Conservation (phyloP, 2,888 invertebrate species). For the Philereme transversata region DNA sequence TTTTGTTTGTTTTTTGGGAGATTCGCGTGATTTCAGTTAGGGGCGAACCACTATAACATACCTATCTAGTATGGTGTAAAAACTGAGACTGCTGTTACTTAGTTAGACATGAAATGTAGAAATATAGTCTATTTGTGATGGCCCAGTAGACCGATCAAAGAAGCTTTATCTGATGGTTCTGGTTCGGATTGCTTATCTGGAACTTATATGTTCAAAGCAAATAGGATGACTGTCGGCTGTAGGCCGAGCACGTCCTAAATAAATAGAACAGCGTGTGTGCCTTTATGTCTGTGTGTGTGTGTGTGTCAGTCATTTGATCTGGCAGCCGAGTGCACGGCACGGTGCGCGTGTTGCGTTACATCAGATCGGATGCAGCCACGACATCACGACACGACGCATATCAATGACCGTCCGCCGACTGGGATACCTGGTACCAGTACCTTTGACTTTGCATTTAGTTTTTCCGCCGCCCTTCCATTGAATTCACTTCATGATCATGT, state of each 20-base stretch:
- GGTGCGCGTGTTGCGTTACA: conserved; percentile 24
- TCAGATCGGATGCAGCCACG: conserved; percentile 40
- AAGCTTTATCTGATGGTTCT: conserved; percentile 30
- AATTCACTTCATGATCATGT: no score
- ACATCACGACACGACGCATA: conserved; percentile 28
- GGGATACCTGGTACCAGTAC: conserved; percentile 7
- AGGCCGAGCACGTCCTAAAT: conserved; percentile 37
- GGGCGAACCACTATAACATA: no score
- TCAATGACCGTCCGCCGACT: conserved; percentile 22
- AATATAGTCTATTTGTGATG: background rate
- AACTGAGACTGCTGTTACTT: no score
- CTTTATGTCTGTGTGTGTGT: conserved; percentile 6
- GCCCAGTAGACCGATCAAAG: conserved; percentile 6
- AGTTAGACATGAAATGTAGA: no score
- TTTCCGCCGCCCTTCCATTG: background rate
- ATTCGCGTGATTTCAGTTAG: no score
- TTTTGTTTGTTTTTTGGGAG: no score
- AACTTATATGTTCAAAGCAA: conserved; percentile 34
- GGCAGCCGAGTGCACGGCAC: conserved; percentile 21
- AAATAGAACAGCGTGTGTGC: conserved; percentile 36
- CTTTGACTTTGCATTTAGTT: background rate
- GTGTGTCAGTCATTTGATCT: conserved; percentile 33
- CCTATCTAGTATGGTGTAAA: no score
- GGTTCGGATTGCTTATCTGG: conserved; percentile 36
- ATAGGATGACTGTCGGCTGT: conserved; percentile 25